Percentiles rank a stretch among this genome's conserved stretches.
Conservation (phyloP, 2,113 vertebrate genomes). For the Meriones unguiculatus region DNA sequence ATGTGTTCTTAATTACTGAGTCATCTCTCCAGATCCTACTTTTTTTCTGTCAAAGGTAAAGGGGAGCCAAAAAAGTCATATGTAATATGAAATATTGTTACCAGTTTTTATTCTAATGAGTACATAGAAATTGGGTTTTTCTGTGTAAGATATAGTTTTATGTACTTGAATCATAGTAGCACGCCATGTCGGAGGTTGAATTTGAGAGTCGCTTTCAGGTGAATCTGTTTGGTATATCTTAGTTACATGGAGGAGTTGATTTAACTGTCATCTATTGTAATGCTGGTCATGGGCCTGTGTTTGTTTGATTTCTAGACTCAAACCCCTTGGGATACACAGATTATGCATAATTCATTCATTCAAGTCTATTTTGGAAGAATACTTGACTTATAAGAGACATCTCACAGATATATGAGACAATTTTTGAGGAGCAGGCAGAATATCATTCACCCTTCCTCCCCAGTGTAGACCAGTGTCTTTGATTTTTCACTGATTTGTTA, state of each 20-base stretch:
- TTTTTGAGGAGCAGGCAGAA: not conserved
- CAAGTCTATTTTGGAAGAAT: not conserved
- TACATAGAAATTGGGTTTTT: not conserved
- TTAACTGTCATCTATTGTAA: not conserved
- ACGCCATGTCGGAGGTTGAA: not conserved
- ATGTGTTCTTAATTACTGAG: not conserved
- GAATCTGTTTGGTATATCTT: not conserved
- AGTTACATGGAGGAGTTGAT: not conserved
- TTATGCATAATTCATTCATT: not conserved
- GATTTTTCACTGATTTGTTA: conserved; percentile 22
- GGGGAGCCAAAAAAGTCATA: not conserved
- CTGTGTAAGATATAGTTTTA: not conserved
- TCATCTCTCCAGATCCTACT: not conserved
- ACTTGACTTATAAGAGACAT: not conserved
- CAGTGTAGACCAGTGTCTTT: not conserved
- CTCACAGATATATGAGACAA: not conserved
- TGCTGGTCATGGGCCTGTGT: not conserved
- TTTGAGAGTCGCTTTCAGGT: not conserved
- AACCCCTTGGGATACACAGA: not conserved
- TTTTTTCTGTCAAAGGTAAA: conserved; percentile 5
- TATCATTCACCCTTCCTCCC: not conserved
- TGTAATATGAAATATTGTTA: not conserved
- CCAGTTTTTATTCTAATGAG: conserved; percentile 1
- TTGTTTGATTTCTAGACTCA: conserved; percentile 7
- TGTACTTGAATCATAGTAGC: not conserved